Base-by-base conservation (phyloP, 2,888 invertebrate genomes). In the Acanthococcus lagerstroemiae region DNA sequence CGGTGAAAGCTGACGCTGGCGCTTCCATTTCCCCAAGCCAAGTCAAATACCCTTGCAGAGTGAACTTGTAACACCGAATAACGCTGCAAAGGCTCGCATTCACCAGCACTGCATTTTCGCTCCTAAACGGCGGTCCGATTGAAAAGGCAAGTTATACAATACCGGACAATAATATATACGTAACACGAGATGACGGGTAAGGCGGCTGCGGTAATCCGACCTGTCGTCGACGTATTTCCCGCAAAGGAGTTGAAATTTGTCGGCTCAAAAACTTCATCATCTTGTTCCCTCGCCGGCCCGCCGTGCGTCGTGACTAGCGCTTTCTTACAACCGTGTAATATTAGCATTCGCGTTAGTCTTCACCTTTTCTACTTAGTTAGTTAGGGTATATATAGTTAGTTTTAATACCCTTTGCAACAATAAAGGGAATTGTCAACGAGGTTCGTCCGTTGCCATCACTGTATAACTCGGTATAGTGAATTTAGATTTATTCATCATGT, bases 341-440 rank as follows among this genome's bases (percentile, higher is more conserved):
- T 60, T 60, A 60, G 60, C 60, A 60, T 60, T 50, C 15, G 24
- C 60, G 21, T 61, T 61, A 61, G 19, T 50, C 30, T 61, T 50
- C 48, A 61, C 61, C 61, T 61, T 61, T 61, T 52, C 58, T 61
- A 58, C 58, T 58, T 25, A 57, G 57, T 56, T 61, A 50, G 52
- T 50, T 52, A 22, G 21, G 21, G 52, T 61, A 61, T n/a, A n/a
- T n/a, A n/a, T n/a, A n/a, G 61, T 61, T 60, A 61, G 37, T 61
- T 61, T 61, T 61, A 61, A 61, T 61, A 61, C 61, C 61, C 61
- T 37, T 61, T 30, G 61, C 61, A 52, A 61, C 61, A 61, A 61
- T 61, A 61, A 61, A 61, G 61, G 61, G 61, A 61, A 61, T 61
- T 61, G 61, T 61, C 61, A 52, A 61, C 61, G 61, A 61, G 61